Percentiles rank a stretch among this genome's conserved stretches.
phyloP scores from a whole-genome alignment of 2,797 vertebrate species.

The Bovichtus diacanthus region DNA sequence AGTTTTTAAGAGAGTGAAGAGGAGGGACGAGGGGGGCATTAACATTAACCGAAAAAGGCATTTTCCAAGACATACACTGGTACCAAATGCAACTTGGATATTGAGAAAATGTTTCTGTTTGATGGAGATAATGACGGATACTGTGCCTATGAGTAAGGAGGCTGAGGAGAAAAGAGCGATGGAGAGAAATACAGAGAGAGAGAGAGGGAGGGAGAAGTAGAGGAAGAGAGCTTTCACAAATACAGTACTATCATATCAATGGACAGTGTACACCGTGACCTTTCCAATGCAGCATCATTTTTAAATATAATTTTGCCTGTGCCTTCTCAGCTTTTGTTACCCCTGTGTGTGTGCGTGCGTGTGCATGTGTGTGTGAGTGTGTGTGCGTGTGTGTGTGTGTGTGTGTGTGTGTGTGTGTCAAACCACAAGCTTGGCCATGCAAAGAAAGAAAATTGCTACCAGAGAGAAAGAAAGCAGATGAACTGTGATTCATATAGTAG shows the following conservation, averaged over 20 bases:
- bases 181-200: constrained; percentile 16
- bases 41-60: constrained; percentile 88
- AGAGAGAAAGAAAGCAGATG: constrained; percentile 54
- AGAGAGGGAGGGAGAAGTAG: constrained; percentile 27
- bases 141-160: constrained; percentile 64
- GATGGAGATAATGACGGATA: constrained; percentile 76
- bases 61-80: constrained; percentile 84
- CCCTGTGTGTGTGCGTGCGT: not conserved
- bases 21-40: constrained; percentile 83
- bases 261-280: constrained; percentile 26
- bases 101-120: constrained; percentile 79
- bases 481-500: constrained; percentile 71
- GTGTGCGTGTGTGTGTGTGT: not conserved
- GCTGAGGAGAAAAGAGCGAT: constrained; percentile 19
- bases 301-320: constrained; percentile 2
- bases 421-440: constrained; percentile 13
- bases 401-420: not conserved
- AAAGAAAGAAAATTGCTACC: constrained; percentile 52
- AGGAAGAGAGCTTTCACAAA: constrained; percentile 32
- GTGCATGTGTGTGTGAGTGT: constrained; percentile 2
- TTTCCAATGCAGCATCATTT: constrained; percentile 28
- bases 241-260: constrained; percentile 40
- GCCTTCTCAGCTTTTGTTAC: constrained; percentile 10
- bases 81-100: constrained; percentile 14
- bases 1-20: constrained; percentile 87